A percentile compares a stretch with the other conserved stretches of the same genome.
phyloP scores from a whole-genome alignment of 1,140 invertebrate species.

The Aphis gossypii region DNA sequence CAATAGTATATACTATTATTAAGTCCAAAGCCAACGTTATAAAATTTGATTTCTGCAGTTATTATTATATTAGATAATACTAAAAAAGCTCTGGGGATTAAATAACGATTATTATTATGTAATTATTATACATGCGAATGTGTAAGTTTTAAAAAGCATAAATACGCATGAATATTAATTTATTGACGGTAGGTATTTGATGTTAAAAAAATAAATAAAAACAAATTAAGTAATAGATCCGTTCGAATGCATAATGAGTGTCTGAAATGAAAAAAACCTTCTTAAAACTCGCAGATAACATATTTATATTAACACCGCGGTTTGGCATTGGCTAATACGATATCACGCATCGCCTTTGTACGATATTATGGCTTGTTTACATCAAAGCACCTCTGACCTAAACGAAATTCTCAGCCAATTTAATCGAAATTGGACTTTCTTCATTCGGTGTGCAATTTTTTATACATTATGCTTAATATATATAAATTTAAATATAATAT shows the following conservation, averaged over 20 bases:
- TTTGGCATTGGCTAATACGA: not conserved
- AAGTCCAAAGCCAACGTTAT: too few relatives aligned
- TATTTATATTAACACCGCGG: not conserved
- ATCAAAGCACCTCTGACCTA: not conserved
- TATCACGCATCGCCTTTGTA: not conserved
- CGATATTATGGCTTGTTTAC: not conserved
- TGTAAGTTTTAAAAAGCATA: too few relatives aligned
- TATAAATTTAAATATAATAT: not conserved
- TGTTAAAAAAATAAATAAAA: not conserved
- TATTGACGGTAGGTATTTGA: not conserved
- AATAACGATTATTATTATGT: too few relatives aligned
- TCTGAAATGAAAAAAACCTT: not conserved
- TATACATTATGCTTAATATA: not conserved
- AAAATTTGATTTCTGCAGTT: too few relatives aligned
- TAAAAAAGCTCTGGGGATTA: too few relatives aligned
- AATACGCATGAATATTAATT: not conserved
- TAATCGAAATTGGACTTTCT: constrained; percentile 12
- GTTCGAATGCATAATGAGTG: not conserved
- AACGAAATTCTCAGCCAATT: not conserved
- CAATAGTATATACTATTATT: too few relatives aligned
- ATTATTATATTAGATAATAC: not conserved
- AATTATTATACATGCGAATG: too few relatives aligned
- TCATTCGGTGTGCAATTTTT: not conserved
- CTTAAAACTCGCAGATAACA: not conserved
- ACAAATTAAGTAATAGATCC: not conserved